These are phyloP conservation scores for Harpalus rubripes DNA, from an alignment of 2,888 invertebrate genomes.

Conservation along the genomic window DNA sequence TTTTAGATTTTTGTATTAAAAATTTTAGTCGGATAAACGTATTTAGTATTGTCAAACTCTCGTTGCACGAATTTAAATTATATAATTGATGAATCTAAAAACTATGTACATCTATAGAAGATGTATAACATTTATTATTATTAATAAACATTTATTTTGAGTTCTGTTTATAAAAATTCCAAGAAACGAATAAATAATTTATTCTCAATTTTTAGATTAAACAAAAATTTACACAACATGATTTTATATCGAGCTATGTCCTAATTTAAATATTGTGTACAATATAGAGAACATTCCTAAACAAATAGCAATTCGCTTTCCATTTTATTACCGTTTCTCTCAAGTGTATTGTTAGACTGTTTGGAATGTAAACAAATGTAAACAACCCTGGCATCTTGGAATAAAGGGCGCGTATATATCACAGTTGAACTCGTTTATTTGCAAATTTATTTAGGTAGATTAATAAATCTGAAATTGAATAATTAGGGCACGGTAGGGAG, in stretches of 20 bases:
- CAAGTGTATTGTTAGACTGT: not conserved
- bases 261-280: not conserved
- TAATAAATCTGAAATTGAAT: slow-evolving; percentile 48
- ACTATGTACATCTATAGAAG: no score
- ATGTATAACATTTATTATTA: no score
- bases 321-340: not conserved
- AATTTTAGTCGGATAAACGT: no score
- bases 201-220: no score
- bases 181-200: no score
- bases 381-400: slow-evolving; percentile 27
- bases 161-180: no score
- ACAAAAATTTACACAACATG: not conserved
- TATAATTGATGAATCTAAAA: no score
- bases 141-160: no score
- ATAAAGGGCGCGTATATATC: slow-evolving; percentile 36
- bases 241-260: not conserved
- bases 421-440: slow-evolving; percentile 35
- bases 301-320: not conserved
- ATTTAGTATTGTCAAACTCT: no score
- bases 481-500: slow-evolving; percentile 40
- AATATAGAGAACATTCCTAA: not conserved
- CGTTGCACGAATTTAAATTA: no score
- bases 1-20: no score
- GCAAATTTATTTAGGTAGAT: slow-evolving; percentile 42
- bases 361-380: slow-evolving; percentile 6